These are phyloP conservation scores for Pogonocichla stellata DNA, from an alignment of 2,113 vertebrate species.

Conservation along the genomic window DNA sequence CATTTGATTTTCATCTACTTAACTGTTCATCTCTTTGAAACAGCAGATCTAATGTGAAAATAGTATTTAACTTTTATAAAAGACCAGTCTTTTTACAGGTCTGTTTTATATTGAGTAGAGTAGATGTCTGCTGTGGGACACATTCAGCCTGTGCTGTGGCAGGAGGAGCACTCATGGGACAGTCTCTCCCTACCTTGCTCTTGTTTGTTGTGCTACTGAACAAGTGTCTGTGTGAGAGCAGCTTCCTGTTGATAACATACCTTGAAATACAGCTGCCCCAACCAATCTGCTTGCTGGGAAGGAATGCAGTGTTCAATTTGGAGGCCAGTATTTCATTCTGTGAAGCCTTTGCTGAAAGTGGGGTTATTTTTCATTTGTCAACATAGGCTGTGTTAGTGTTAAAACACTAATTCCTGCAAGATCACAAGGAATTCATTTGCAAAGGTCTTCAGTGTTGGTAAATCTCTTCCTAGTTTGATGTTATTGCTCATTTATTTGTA, in stretches of 20 bases:
- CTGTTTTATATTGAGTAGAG: constrained; percentile 52
- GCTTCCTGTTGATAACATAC: constrained; percentile 30
- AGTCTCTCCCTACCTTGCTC: neutral
- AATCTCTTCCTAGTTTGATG: constrained; percentile 1
- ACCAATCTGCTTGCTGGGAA: neutral
- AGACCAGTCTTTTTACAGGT: constrained; percentile 61
- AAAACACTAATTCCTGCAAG: neutral
- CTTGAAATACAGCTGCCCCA: constrained; percentile 30
- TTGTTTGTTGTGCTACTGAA: constrained; percentile 2
- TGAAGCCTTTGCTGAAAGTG: constrained; percentile 42
- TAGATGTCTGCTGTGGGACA: neutral
- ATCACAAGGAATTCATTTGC: neutral
- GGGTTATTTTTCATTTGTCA: neutral
- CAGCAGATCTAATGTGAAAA: constrained; percentile 58
- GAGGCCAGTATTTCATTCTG: constrained; percentile 58
- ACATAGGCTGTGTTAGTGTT: neutral
- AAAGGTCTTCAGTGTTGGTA: constrained; percentile 18
- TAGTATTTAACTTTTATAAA: constrained; percentile 64
- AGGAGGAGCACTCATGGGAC: neutral
- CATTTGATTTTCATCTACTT: constrained; percentile 9
- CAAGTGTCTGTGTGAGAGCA: neutral
- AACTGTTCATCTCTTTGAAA: constrained; percentile 50
- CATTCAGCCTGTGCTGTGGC: neutral
- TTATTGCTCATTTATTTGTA: constrained; percentile 7
- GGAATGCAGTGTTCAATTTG: constrained; percentile 25